Percentiles rank a stretch among this genome's conserved stretches.
Conservation (phyloP, 1,140 invertebrate genomes). For the Drosophila nigromelanica region DNA sequence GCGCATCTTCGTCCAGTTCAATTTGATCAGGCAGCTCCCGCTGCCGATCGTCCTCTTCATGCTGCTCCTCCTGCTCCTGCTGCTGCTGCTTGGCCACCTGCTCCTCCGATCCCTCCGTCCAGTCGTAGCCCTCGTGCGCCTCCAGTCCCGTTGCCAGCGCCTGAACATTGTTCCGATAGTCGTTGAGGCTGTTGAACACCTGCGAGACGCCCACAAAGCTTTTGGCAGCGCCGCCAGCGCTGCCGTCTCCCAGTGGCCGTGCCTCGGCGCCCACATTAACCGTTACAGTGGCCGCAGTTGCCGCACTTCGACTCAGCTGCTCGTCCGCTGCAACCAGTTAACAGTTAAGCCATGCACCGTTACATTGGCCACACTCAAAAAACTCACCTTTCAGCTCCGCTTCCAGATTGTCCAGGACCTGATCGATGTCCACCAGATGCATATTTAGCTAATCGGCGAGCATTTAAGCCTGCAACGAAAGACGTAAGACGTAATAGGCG, state of each 20-base stretch:
- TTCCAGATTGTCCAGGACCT: constrained; percentile 94
- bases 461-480: constrained; percentile 35
- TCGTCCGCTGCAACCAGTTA: constrained; percentile 54
- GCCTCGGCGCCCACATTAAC: constrained; percentile 31
- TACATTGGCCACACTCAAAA: not conserved
- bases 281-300: constrained; percentile 85
- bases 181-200: constrained; percentile 87
- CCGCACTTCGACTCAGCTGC: constrained; percentile 59
- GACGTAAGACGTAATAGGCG: constrained; percentile 29
- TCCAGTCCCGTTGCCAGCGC: constrained; percentile 44
- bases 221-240: constrained; percentile 35
- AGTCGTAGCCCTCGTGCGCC: constrained; percentile 33
- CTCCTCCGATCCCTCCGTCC: constrained; percentile 7
- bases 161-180: constrained; percentile 86
- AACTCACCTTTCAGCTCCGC: constrained; percentile 45
- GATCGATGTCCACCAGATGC: constrained; percentile 90
- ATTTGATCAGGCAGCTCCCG: no score
- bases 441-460: constrained; percentile 54
- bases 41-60: not conserved
- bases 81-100: not conserved
- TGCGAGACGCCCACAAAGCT: constrained; percentile 83
- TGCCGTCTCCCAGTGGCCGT: constrained; percentile 54
- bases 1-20: constrained; percentile 23
- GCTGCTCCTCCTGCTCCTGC: not conserved
- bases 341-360: not conserved